Evolutionary conservation across 2,113 vertebrate species (phyloP), one percentile per base, ranked within the genome.

Genomic region (Toxotes jaculatrix): DNA sequence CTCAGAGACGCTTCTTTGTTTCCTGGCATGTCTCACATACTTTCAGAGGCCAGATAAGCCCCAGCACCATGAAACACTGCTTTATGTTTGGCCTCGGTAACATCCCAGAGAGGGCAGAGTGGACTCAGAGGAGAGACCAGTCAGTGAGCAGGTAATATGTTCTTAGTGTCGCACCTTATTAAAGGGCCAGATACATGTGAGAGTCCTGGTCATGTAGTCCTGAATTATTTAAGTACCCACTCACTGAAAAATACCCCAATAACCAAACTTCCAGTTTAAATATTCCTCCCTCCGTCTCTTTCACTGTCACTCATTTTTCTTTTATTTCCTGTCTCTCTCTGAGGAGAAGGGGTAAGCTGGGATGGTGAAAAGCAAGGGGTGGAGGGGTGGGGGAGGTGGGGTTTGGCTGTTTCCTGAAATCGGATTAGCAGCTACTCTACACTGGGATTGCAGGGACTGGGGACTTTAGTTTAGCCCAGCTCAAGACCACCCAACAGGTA

Each of bases 21-120:
- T 96, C 85, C 95, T 87, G 93, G 95, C 96, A 95, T 97, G 97
- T 97, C 96, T 97, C 97, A 96, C 96, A 98, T 97, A 97, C 96
- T 97, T 97, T 96, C 95, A 93, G 95, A 94, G 95, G 93, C 95
- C 95, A 94, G 97, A 97, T 98, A 97, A 97, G 97, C 95, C 93
- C 81, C 89, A 91, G 89, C 87, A 82, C 95, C 93, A 97, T 97
- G 96, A 97, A 97, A 96, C 95, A 91, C 94, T 88, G 95, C 95
- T 96, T 97, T 97, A 97, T 97, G 95, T 95, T 95, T 93, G 93
- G 95, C 93, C 94, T 91, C 66, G 0, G 93, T 93, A 94, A 95
- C 95, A 91, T 95, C 94, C 94, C 93, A 87, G 90, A 91, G 92
- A 94, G 93, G 94, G 90, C 93, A 94, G 92, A 90, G 93, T 91